These are phyloP conservation scores for Beris morrisii DNA, from an alignment of 2,888 invertebrate genomes.

Conservation along the genomic window DNA sequence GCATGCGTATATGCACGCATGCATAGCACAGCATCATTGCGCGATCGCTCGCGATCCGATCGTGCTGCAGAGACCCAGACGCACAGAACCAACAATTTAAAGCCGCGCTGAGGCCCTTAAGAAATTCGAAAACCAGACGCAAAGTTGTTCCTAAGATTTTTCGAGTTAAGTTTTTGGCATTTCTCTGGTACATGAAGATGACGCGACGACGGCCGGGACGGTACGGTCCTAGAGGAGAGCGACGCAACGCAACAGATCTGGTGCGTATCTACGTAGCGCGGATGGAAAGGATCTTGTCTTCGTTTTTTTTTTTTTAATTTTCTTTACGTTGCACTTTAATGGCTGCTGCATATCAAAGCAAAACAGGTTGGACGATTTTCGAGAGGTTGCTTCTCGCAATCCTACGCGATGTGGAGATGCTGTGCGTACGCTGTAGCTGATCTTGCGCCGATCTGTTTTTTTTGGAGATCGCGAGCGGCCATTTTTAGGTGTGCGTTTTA, in stretches of 20 bases:
- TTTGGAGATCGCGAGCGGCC: slow-evolving; percentile 1
- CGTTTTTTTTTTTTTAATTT: not conserved
- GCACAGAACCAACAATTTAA: not conserved
- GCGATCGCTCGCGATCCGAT: not conserved
- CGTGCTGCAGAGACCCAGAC: not conserved
- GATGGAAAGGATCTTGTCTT: not conserved
- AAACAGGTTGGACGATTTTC: slow-evolving; percentile 7
- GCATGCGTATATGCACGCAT: not conserved
- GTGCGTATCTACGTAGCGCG: not conserved
- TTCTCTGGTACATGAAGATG: slow-evolving; percentile 4
- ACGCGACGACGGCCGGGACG: not conserved
- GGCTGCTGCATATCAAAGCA: not conserved
- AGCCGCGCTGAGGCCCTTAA: no score
- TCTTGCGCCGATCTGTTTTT: slow-evolving; percentile 1
- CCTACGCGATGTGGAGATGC: slow-evolving; percentile 9
- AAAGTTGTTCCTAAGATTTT: slow-evolving; percentile 36
- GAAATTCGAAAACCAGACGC: not conserved
- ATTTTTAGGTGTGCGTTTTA: slow-evolving; percentile 13
- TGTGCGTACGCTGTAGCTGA: not conserved
- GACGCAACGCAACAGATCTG: not conserved
- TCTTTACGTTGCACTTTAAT: not conserved
- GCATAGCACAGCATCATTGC: slow-evolving; percentile 1
- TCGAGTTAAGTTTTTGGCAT: slow-evolving; percentile 39
- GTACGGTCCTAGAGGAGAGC: not conserved
- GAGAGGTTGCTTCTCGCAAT: not conserved